Percentiles rank a stretch among this genome's conserved stretches.
Conservation (phyloP, 2,888 invertebrate genomes). For the Calliphora vomitoria region DNA sequence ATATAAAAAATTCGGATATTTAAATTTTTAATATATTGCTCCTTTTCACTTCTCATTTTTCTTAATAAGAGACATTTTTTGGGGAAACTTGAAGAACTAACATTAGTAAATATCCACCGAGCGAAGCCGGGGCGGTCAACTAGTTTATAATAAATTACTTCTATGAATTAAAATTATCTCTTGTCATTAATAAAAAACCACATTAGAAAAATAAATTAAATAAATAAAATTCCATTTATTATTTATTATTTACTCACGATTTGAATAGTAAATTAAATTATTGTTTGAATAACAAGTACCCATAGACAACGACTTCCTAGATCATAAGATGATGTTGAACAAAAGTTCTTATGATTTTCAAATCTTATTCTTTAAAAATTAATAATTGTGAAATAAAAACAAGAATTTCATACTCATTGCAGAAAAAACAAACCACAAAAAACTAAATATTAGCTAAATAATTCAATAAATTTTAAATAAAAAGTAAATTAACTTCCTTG, state of each 20-base stretch:
- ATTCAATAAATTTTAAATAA: background rate
- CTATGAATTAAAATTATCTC: background rate
- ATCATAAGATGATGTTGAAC: background rate
- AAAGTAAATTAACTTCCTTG: slow-evolving; percentile 50
- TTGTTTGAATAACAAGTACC: slow-evolving; percentile 4
- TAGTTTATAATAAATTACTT: background rate
- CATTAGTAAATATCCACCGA: too few relatives aligned
- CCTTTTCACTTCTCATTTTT: too few relatives aligned
- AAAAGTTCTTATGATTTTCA: slow-evolving; percentile 2
- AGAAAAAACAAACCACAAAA: background rate
- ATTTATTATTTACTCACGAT: background rate
- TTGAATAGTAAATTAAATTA: background rate
- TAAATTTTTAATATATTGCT: too few relatives aligned
- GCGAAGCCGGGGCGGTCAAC: too few relatives aligned
- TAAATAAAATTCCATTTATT: background rate
- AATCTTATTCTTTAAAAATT: background rate
- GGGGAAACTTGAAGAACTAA: too few relatives aligned
- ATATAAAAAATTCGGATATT: too few relatives aligned
- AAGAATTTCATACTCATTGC: slow-evolving; percentile 43
- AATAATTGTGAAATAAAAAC: background rate
- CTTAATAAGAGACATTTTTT: too few relatives aligned
- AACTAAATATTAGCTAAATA: background rate
- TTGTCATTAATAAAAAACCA: background rate
- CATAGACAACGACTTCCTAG: background rate
- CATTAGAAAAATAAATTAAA: background rate